Base-by-base conservation (phyloP, 2,888 invertebrate genomes). In the Argynnis bischoffii region DNA sequence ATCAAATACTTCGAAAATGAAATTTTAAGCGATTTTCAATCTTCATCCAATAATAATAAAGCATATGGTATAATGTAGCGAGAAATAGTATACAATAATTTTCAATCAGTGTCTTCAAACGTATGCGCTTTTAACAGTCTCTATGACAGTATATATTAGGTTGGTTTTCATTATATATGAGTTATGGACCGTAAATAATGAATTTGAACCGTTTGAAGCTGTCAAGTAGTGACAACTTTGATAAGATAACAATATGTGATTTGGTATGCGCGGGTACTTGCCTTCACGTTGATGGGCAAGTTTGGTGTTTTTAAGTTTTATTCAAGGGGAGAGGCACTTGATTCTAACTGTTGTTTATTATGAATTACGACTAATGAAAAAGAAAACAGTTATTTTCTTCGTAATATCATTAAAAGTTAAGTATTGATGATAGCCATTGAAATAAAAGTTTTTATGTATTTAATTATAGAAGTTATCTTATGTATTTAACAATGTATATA, bases 201-300 rank as follows among this genome's bases (percentile, higher is more conserved):
- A 66, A 70, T 67, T 59, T 63, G 47, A 64, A 67, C 56, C 64
- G 56, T 48, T 67, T 69, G 63, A 67, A 57, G 60, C 65, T 67
- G 74, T 73, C 71, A 69, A 51, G 55, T 63, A 50, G 11, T 69
- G 74, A 71, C 72, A 69, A 60, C 51, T 51, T 55, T 63, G 70
- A 73, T 67, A 71, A 65, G 69, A 66, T 68, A 69, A 66, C 69
- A 68, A 68, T 72, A 66, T 63, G 61, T 60, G 50, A 60, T 66
- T 50, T 57, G 69, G 65, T 67, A 70, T 65, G 70, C 51, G 51
- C 66, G 51, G 41, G 51, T 69, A 67, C 66, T 69, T 60, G 66
- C 55, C 63, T 69, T 63, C 64, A 69, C 55, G 63, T 55, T 71
- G 70, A 68, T 60, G 48, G 70, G 66, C 68, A 57, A 35, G 63